phyloP scores from a whole-genome alignment of 2,113 vertebrate genomes.

The Saguinus imperator region DNA sequence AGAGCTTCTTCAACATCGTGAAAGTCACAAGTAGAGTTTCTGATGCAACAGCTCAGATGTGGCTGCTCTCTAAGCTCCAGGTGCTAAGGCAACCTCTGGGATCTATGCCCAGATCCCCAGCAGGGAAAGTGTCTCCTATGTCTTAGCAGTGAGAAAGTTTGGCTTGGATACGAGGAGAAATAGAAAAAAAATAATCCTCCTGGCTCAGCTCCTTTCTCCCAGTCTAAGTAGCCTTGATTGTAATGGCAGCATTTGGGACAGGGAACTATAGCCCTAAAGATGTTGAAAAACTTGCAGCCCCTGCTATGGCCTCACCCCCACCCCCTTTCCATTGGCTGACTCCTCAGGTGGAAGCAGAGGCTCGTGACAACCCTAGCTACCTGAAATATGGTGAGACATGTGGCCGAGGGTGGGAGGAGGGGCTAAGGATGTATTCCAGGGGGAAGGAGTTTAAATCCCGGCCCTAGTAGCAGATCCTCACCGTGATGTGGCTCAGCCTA shows the following conservation, averaged over 20 bases:
- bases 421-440: background rate
- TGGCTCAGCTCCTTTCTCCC: background rate
- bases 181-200: background rate
- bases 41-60: background rate
- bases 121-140: background rate
- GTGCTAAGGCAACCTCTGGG: slow-evolving; percentile 36
- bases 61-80: background rate
- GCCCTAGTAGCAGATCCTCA: background rate
- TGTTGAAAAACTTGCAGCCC: background rate
- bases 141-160: background rate
- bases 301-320: background rate
- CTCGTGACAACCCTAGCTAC: background rate
- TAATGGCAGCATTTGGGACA: background rate
- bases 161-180: background rate
- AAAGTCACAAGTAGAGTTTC: background rate
- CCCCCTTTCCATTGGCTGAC: background rate
- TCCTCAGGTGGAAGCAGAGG: background rate
- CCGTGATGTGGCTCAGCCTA: background rate
- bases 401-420: background rate
- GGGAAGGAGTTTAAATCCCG: background rate
- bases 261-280: too few species aligned
- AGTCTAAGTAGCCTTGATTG: background rate
- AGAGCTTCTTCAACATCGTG: background rate
- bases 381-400: background rate
- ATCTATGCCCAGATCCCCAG: slow-evolving; percentile 42